phyloP scores from a whole-genome alignment of 2,888 invertebrate species.

The Leptopilina syphax region DNA sequence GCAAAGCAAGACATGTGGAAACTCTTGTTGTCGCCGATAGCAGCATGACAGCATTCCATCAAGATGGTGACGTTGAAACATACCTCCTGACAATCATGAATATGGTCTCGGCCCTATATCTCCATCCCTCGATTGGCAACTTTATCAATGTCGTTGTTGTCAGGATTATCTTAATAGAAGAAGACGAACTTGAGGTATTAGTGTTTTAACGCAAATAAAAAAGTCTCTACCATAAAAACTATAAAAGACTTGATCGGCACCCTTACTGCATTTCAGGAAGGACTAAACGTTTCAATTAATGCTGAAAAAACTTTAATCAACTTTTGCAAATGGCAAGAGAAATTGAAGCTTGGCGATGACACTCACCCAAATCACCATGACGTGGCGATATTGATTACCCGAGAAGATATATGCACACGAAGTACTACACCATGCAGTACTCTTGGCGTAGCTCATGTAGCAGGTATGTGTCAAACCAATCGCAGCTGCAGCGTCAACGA shows the following conservation, averaged over 20 bases:
- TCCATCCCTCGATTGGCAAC: constrained; percentile 93
- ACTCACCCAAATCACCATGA: constrained; percentile 93
- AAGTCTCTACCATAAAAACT: too few relatives aligned
- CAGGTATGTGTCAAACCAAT: constrained; percentile 81
- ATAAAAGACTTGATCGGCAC: too few relatives aligned
- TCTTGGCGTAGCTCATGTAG: constrained; percentile 83
- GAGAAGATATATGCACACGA: constrained; percentile 79
- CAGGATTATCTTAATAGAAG: constrained; percentile 87
- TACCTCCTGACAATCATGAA: constrained; percentile 95
- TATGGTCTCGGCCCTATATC: constrained; percentile 91
- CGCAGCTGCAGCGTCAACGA: constrained; percentile 84
- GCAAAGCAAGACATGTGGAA: constrained; percentile 89
- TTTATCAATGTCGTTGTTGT: constrained; percentile 94
- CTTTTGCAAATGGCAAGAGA: constrained; percentile 88
- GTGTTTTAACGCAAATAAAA: background rate
- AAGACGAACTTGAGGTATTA: constrained; percentile 79
- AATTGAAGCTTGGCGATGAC: constrained; percentile 86
- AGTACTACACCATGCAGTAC: constrained; percentile 79
- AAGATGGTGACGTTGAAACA: constrained; percentile 87
- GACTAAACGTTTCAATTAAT: constrained; percentile 86
- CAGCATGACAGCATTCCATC: constrained; percentile 92
- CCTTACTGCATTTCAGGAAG: constrained; percentile 73
- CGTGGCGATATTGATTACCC: constrained; percentile 90
- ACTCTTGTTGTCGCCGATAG: constrained; percentile 92
- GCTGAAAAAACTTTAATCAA: constrained; percentile 90